Percentiles rank a stretch among this genome's conserved stretches.
Conservation (phyloP, 2,888 invertebrate genomes). For the Hermaeophaga mercurialis region DNA sequence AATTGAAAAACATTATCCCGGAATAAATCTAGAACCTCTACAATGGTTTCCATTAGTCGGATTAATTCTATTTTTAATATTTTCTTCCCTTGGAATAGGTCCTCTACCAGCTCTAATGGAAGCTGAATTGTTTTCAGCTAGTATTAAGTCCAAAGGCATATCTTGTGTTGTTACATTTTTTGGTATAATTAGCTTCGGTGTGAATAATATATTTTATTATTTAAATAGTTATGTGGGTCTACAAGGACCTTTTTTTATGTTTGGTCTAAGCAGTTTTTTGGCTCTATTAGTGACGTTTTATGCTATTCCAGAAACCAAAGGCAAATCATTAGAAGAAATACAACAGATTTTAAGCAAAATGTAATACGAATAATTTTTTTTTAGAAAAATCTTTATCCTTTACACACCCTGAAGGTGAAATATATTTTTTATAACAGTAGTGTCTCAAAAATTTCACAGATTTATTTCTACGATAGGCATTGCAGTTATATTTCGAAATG, state of each 20-base stretch:
- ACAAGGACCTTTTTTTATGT: constrained; percentile 48
- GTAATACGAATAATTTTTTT: constrained; percentile 7
- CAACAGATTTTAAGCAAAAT: constrained; percentile 47
- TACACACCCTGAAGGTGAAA: no score
- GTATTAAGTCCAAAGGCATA: constrained; percentile 49
- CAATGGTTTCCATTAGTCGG: constrained; percentile 49
- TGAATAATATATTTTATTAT: constrained; percentile 48
- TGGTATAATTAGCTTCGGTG: constrained; percentile 39
- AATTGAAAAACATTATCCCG: constrained; percentile 34
- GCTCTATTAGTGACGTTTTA: constrained; percentile 43
- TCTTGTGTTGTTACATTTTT: constrained; percentile 43
- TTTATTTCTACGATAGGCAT: no score
- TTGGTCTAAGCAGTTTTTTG: constrained; percentile 42
- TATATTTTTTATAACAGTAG: no score
- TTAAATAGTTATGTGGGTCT: constrained; percentile 46
- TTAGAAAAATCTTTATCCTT: no score
- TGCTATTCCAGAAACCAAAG: constrained; percentile 52
- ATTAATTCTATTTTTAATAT: constrained; percentile 44
- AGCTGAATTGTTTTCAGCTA: constrained; percentile 48
- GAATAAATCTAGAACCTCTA: constrained; percentile 36
- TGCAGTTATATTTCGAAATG: no score
- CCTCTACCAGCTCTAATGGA: constrained; percentile 46
- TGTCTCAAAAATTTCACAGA: no score
- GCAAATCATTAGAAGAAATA: constrained; percentile 52
- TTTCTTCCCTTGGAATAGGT: constrained; percentile 45